A percentile compares a stretch with the other conserved stretches of the same genome.
Conservation (phyloP, 2,888 invertebrate species). For the Acronicta psi region DNA sequence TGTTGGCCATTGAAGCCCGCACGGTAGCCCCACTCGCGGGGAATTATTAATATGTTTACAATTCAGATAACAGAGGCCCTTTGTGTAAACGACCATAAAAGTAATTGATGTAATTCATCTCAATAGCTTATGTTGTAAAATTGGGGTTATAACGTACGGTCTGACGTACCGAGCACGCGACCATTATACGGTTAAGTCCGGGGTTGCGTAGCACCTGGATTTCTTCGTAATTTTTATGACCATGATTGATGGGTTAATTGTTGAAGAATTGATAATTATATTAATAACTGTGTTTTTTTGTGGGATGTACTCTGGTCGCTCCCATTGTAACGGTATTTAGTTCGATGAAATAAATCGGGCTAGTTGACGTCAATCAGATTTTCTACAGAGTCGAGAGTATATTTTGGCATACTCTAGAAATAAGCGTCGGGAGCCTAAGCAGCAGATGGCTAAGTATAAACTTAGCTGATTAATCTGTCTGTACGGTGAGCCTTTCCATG, state of each 20-base stretch:
- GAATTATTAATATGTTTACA: slow-evolving; percentile 78
- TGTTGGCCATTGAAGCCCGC: slow-evolving; percentile 54
- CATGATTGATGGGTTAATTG: slow-evolving; percentile 45
- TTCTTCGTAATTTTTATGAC: slow-evolving; percentile 41
- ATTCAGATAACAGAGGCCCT: slow-evolving; percentile 67
- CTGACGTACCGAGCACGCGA: slow-evolving; percentile 49
- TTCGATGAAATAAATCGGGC: not conserved
- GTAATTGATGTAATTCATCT: slow-evolving; percentile 82
- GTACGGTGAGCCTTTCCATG: no score
- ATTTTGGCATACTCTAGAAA: no score
- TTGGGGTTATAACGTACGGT: slow-evolving; percentile 63
- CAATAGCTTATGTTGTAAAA: slow-evolving; percentile 72
- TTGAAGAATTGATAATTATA: slow-evolving; percentile 38
- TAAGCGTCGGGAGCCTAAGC: no score
- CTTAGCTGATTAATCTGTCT: no score
- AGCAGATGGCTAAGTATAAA: no score
- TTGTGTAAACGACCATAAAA: slow-evolving; percentile 75
- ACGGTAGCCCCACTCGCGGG: slow-evolving; percentile 63
- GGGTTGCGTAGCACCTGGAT: slow-evolving; percentile 56
- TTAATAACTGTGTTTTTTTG: slow-evolving; percentile 27
- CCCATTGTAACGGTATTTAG: not conserved
- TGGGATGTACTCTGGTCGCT: not conserved
- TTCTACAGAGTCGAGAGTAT: not conserved
- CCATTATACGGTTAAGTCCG: slow-evolving; percentile 63
- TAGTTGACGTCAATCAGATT: not conserved